Evolutionary conservation across 1,140 invertebrate species (phyloP).

Genomic region (Tyrophagus putrescentiae): DNA sequence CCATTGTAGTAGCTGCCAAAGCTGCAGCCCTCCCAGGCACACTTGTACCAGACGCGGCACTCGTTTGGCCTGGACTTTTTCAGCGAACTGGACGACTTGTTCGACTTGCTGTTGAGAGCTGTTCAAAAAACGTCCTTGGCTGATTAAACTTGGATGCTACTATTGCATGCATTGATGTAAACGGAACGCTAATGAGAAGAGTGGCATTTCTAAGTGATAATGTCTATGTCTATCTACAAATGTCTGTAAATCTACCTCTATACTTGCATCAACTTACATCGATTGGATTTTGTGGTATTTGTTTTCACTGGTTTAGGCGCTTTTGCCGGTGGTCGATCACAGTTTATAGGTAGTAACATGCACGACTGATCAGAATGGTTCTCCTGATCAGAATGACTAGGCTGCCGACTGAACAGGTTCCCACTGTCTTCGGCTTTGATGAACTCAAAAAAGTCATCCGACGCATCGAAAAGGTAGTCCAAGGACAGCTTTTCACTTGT

Average conservation of each 20-base stretch:
- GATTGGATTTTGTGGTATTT: slow-evolving; percentile 3
- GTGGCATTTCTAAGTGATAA: too few species aligned
- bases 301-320: not conserved
- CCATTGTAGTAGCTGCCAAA: slow-evolving; percentile 20
- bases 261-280: not conserved
- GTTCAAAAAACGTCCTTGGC: too few species aligned
- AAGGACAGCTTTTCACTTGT: not conserved
- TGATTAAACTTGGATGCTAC: too few species aligned
- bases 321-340: not conserved
- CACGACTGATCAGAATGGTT: not conserved
- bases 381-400: not conserved
- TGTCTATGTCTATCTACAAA: not conserved
- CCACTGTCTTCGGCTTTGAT: not conserved
- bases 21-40: slow-evolving; percentile 20
- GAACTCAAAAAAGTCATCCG: not conserved
- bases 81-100: too few species aligned
- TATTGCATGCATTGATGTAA: too few species aligned
- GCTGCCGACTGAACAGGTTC: not conserved
- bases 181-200: too few species aligned
- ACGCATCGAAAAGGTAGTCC: not conserved
- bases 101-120: too few species aligned
- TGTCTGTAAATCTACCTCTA: not conserved
- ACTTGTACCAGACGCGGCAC: slow-evolving; percentile 14
- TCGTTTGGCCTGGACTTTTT: not conserved
- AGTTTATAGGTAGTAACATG: not conserved